A percentile compares a stretch with the other conserved stretches of the same genome.
Conservation (phyloP, 2,113 vertebrate genomes). For the Pelobates fuscus region DNA sequence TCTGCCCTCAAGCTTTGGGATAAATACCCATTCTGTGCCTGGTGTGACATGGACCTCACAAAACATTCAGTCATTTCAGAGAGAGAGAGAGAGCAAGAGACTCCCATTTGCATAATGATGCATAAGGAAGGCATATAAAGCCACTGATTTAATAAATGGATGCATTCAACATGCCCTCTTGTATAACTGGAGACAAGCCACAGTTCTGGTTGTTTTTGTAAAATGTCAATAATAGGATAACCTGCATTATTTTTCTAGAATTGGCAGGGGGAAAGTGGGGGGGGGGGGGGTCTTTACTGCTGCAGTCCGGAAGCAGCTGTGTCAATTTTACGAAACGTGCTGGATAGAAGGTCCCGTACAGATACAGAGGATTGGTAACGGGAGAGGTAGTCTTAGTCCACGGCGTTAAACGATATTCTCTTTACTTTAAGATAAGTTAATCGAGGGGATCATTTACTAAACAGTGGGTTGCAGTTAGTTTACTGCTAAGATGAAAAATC, state of each 20-base stretch:
- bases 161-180: too few species aligned
- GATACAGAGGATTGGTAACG: too few species aligned
- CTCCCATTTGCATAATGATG: neutral
- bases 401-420: too few species aligned
- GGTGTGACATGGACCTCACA: neutral
- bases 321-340: too few species aligned
- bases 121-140: neutral
- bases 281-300: neutral
- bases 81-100: neutral
- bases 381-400: too few species aligned
- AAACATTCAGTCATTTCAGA: neutral
- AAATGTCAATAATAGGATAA: neutral
- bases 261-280: neutral
- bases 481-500: too few species aligned
- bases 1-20: neutral
- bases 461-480: too few species aligned
- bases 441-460: too few species aligned
- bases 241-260: neutral
- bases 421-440: too few species aligned
- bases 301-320: neutral
- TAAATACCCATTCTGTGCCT: neutral
- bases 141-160: neutral
- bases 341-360: too few species aligned
- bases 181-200: too few species aligned
- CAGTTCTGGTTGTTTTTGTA: neutral